A percentile compares a stretch with the other conserved stretches of the same genome.
Conservation (phyloP, 2,888 invertebrate species). For the Phrixothrix hirtus region DNA sequence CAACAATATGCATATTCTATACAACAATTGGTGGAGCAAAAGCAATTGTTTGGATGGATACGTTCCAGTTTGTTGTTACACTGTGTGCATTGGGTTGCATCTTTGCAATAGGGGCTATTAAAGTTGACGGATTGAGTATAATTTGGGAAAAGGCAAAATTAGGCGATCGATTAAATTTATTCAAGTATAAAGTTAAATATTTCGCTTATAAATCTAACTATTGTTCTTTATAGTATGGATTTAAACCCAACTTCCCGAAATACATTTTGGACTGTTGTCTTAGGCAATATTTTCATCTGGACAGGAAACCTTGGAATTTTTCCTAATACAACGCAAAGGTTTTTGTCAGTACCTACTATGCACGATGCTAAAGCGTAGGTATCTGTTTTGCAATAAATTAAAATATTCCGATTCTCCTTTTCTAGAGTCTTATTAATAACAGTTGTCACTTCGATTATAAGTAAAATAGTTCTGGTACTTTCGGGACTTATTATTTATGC, state of each 20-base stretch:
- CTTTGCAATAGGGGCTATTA: slow-evolving; percentile 62
- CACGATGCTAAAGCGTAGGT: slow-evolving; percentile 60
- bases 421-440: slow-evolving; percentile 18
- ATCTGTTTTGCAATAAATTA: slow-evolving; percentile 45
- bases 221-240: slow-evolving; percentile 59
- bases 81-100: slow-evolving; percentile 59
- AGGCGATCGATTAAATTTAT: slow-evolving; percentile 63
- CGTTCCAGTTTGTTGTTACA: slow-evolving; percentile 62
- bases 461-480: slow-evolving; percentile 62
- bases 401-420: no score
- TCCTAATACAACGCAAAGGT: slow-evolving; percentile 65
- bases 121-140: slow-evolving; percentile 60
- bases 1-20: slow-evolving; percentile 73
- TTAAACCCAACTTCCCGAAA: slow-evolving; percentile 63
- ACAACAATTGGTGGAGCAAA: slow-evolving; percentile 70
- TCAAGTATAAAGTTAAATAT: slow-evolving; percentile 57
- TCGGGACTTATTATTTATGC: slow-evolving; percentile 66
- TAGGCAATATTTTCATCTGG: slow-evolving; percentile 63
- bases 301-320: slow-evolving; percentile 61
- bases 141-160: slow-evolving; percentile 63
- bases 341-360: slow-evolving; percentile 63
- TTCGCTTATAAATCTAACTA: background rate
- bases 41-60: slow-evolving; percentile 67
- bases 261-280: slow-evolving; percentile 64
- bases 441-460: slow-evolving; percentile 58